Percentiles rank a stretch among this genome's conserved stretches.
Conservation (phyloP, 2,113 vertebrate genomes). For the Psilopsiagon aymara region DNA sequence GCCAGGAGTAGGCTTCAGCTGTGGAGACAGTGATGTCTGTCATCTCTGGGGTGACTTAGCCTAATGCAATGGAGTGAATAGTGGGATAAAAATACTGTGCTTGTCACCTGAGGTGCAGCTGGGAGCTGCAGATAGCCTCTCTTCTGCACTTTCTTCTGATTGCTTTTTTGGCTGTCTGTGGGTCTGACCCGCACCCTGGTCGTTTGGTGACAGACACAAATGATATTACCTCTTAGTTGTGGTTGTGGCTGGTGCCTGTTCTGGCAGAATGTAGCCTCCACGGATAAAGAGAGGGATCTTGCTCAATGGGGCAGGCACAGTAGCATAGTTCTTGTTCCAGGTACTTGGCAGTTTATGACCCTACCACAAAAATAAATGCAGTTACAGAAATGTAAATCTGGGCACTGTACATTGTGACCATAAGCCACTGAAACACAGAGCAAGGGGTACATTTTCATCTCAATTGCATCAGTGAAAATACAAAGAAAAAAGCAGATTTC, state of each 20-base stretch:
- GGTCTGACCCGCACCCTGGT: accelerated
- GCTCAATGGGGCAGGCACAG: conserved; percentile 12
- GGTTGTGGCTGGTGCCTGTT: conserved; percentile 31
- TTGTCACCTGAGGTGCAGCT: background rate
- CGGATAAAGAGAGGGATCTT: conserved; percentile 61
- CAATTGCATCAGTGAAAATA: background rate
- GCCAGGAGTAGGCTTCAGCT: background rate
- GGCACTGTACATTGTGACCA: background rate
- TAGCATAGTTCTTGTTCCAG: conserved; percentile 15
- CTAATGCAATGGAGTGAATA: background rate
- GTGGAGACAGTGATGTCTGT: accelerated
- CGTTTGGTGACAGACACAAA: background rate
- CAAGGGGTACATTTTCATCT: background rate
- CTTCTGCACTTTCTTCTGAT: background rate
- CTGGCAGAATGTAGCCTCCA: conserved; percentile 54
- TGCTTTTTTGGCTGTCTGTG: background rate
- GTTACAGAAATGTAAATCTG: background rate
- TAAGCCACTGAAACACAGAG: background rate
- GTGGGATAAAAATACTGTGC: background rate
- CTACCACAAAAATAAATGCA: background rate
- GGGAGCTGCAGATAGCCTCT: background rate
- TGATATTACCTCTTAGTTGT: conserved; percentile 11
- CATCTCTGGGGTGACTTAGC: background rate
- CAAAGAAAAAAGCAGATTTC: background rate
- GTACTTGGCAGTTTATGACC: background rate